A percentile compares a stretch with the other conserved stretches of the same genome.
Conservation (phyloP, 2,888 invertebrate species). For the Ischnura elegans region DNA sequence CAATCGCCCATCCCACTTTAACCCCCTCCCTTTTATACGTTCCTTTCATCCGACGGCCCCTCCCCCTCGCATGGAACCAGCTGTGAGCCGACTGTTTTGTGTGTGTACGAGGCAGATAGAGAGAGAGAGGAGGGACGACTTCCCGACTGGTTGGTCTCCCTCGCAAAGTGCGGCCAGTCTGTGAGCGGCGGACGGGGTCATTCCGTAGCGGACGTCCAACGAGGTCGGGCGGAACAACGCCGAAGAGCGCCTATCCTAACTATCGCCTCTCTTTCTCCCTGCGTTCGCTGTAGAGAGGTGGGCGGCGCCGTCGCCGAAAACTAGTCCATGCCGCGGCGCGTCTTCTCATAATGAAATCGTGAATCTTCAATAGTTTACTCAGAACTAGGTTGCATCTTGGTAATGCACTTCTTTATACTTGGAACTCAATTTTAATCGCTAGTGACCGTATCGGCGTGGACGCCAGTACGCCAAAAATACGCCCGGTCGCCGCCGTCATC, state of each 20-base stretch:
- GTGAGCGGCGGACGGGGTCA: conserved; percentile 41
- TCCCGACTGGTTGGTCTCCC: background rate
- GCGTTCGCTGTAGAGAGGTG: background rate
- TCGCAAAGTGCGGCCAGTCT: conserved; percentile 21
- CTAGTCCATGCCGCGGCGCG: no score
- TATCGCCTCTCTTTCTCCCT: background rate
- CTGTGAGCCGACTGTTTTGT: conserved; percentile 22
- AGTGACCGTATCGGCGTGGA: no score
- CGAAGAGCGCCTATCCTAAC: background rate
- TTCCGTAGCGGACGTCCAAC: conserved; percentile 40
- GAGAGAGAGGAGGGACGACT: background rate
- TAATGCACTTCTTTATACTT: no score
- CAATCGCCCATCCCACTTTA: background rate
- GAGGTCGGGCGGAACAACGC: background rate
- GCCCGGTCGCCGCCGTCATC: no score
- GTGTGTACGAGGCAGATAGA: background rate
- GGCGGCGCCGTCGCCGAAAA: no score
- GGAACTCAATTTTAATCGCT: no score
- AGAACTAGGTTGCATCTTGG: no score
- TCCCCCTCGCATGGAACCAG: background rate
- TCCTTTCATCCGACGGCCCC: conserved; percentile 3
- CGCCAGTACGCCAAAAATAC: no score
- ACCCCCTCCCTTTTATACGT: background rate
- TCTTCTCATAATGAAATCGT: no score
- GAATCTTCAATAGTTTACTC: no score